Evolutionary conservation across 2,888 invertebrate genomes (phyloP).

Genomic region (Cremastobaeus sp.): DNA sequence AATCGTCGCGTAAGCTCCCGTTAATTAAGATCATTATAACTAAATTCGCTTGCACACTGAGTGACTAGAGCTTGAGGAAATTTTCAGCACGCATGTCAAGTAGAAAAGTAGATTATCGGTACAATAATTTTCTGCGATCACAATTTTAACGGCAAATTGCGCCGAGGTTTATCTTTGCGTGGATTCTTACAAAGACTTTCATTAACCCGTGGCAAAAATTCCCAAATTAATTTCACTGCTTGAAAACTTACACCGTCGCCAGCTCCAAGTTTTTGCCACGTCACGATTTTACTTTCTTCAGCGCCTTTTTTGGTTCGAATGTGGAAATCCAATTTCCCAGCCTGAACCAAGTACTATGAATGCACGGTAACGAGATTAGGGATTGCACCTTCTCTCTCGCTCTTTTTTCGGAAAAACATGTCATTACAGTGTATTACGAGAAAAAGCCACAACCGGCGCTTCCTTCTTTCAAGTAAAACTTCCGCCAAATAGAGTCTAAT

Average conservation of each 20-base stretch:
- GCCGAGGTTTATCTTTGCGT: not conserved
- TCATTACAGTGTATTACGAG: conserved; percentile 6
- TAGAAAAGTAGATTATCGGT: conserved; percentile 5
- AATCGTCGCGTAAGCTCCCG: too few species aligned
- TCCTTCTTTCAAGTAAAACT: conserved; percentile 4
- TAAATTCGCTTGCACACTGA: not conserved
- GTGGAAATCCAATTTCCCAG: conserved; percentile 49
- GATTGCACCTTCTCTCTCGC: not conserved
- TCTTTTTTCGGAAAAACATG: conserved; percentile 36
- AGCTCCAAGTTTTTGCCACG: conserved; percentile 2
- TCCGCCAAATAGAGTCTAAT: not conserved
- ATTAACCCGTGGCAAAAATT: not conserved
- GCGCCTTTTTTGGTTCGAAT: conserved; percentile 27
- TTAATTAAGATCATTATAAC: not conserved
- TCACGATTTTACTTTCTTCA: conserved; percentile 10
- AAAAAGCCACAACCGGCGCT: conserved; percentile 5
- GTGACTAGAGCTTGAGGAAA: too few species aligned
- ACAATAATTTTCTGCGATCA: conserved; percentile 6
- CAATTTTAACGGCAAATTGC: conserved; percentile 2
- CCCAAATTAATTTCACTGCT: conserved; percentile 9
- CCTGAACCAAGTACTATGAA: conserved; percentile 30
- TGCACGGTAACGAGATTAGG: conserved; percentile 43
- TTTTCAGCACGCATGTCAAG: not conserved
- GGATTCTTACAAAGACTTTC: conserved; percentile 12
- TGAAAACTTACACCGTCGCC: not conserved